phyloP scores from a whole-genome alignment of 2,888 invertebrate genomes.

The Leptura quadrifasciata region DNA sequence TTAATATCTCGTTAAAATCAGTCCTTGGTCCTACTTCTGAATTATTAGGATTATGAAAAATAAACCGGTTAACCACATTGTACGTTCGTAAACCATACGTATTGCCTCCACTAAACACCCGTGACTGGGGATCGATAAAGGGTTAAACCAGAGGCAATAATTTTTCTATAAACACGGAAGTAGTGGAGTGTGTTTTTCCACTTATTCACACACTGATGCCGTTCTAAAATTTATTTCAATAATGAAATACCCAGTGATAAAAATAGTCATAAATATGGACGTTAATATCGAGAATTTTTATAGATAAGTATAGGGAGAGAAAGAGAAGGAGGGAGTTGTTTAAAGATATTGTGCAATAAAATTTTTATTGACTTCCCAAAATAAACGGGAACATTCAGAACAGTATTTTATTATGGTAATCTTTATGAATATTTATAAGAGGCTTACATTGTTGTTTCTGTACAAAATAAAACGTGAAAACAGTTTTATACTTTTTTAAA shows the following conservation, averaged over 20 bases:
- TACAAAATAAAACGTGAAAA: background rate
- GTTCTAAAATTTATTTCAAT: background rate
- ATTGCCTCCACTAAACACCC: background rate
- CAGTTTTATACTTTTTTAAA: no score
- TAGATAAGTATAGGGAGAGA: background rate
- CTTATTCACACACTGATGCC: slow-evolving; percentile 7
- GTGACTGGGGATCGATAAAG: background rate
- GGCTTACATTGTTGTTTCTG: background rate
- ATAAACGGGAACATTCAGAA: background rate
- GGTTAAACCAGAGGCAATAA: background rate
- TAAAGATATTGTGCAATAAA: slow-evolving; percentile 3
- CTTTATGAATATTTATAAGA: background rate
- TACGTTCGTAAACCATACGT: background rate
- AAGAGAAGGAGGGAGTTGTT: background rate
- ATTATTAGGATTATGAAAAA: background rate
- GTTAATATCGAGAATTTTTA: background rate
- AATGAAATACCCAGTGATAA: background rate
- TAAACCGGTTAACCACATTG: background rate
- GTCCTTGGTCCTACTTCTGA: background rate
- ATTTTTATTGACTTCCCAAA: background rate
- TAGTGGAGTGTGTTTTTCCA: background rate
- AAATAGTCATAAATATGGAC: background rate
- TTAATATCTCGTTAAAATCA: background rate
- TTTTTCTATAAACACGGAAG: slow-evolving; percentile 7
- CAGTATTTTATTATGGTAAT: background rate